Evolutionary conservation across 2,797 vertebrate genomes (phyloP).

Genomic region (Crypturellus tataupa): DNA sequence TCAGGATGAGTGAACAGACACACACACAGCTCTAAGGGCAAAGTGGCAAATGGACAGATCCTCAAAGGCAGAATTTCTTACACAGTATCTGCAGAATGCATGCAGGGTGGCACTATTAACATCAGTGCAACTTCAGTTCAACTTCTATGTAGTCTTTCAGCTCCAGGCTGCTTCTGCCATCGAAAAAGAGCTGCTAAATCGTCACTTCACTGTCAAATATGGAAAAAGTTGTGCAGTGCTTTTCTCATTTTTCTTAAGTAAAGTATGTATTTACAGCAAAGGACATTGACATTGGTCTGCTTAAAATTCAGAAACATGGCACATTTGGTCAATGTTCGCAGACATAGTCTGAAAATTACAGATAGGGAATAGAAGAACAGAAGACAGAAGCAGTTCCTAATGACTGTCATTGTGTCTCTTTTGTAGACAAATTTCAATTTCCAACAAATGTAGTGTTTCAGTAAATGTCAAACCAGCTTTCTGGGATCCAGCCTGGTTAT

Average conservation of each 20-base stretch:
- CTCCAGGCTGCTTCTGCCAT: neutral
- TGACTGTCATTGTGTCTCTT: neutral
- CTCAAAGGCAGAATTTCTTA: neutral
- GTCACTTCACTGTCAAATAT: neutral
- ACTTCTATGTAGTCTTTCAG: neutral
- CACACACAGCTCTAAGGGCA: neutral
- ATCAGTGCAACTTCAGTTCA: neutral
- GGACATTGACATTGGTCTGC: neutral
- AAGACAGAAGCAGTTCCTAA: neutral
- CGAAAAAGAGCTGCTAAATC: neutral
- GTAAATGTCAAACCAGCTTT: neutral
- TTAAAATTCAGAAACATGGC: neutral
- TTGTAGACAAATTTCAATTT: neutral
- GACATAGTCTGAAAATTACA: neutral
- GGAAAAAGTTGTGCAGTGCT: neutral
- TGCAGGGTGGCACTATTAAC: neutral
- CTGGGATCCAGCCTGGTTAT: neutral
- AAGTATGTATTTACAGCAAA: neutral
- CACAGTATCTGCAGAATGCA: neutral
- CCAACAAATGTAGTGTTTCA: neutral
- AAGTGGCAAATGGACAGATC: fast-evolving
- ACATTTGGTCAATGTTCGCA: neutral
- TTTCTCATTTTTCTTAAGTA: neutral
- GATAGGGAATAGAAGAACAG: neutral
- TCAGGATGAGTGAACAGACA: neutral